phyloP scores from a whole-genome alignment of 2,113 vertebrate genomes.

The Odobenus rosmarus region DNA sequence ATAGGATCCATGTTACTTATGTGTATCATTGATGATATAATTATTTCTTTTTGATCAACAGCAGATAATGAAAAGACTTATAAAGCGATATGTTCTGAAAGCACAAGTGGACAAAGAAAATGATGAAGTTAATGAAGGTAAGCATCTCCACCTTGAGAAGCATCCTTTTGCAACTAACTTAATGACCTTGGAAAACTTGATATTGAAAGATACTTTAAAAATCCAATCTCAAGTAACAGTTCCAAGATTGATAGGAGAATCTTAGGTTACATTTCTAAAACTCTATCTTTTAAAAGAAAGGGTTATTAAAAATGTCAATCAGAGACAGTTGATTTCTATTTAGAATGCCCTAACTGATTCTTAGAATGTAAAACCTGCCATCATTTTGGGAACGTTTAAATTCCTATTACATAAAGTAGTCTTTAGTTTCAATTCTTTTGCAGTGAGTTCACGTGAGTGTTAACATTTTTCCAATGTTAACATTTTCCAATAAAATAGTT shows the following conservation, averaged over 20 bases:
- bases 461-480: not conserved
- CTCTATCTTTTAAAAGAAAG: not conserved
- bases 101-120: slow-evolving; percentile 96
- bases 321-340: not conserved
- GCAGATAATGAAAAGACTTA: slow-evolving; percentile 96
- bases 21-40: not conserved
- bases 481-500: not conserved
- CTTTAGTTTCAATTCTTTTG: not conserved
- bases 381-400: not conserved
- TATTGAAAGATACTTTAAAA: slow-evolving; percentile 1
- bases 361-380: not conserved
- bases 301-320: not conserved
- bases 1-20: not conserved
- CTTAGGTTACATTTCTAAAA: not conserved
- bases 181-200: not conserved
- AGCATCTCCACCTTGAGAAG: slow-evolving; percentile 51
- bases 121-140: slow-evolving; percentile 95
- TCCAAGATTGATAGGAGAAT: not conserved
- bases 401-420: not conserved
- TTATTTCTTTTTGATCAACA: slow-evolving; percentile 80
- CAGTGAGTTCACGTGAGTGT: not conserved
- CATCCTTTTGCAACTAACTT: not conserved
- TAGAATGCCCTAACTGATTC: not conserved
- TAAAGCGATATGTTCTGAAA: slow-evolving; percentile 94
- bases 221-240: not conserved